These are phyloP conservation scores for Gandaritis pyraliata DNA, from an alignment of 2,888 invertebrate genomes.

Conservation along the genomic window DNA sequence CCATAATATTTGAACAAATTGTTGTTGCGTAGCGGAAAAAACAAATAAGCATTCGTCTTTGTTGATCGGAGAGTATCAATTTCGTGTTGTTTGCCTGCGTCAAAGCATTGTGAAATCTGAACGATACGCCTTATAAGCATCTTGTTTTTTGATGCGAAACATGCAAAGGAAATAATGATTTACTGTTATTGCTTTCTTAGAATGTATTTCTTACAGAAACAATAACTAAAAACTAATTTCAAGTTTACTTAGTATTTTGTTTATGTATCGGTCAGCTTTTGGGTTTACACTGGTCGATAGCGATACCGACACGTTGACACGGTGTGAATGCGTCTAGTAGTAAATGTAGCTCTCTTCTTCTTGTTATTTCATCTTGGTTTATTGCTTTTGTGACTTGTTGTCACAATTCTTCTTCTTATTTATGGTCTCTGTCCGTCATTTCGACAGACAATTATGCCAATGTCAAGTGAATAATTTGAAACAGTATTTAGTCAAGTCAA, in stretches of 20 bases:
- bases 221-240: background rate
- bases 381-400: no score
- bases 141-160: slow-evolving; percentile 15
- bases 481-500: no score
- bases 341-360: no score
- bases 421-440: no score
- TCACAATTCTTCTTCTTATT: no score
- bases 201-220: background rate
- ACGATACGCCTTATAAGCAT: slow-evolving; percentile 20
- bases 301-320: no score
- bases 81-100: slow-evolving; percentile 21
- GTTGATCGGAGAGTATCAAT: slow-evolving; percentile 28
- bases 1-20: slow-evolving; percentile 16
- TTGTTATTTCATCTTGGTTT: no score
- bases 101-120: slow-evolving; percentile 13
- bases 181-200: slow-evolving; percentile 6
- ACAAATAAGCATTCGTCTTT: slow-evolving; percentile 32
- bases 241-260: background rate
- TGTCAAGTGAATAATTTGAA: no score
- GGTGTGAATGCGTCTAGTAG: no score
- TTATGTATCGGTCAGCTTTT: no score
- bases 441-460: no score
- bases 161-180: slow-evolving; percentile 6
- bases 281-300: no score
- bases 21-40: slow-evolving; percentile 27